phyloP scores from a whole-genome alignment of 1,140 invertebrate genomes.

The Aphis gossypii region DNA sequence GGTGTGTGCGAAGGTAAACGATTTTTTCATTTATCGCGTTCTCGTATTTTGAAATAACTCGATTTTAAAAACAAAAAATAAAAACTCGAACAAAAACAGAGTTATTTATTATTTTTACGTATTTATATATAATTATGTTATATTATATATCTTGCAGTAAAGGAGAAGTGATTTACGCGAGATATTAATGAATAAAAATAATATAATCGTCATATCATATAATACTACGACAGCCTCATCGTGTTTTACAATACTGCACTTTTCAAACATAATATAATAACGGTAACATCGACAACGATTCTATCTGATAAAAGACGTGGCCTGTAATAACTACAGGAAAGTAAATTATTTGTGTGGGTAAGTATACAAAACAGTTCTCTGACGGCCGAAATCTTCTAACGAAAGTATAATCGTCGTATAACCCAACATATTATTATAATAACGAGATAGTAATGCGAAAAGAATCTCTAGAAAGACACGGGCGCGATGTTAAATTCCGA shows the following conservation, averaged over 20 bases:
- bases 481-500: background rate
- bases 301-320: background rate
- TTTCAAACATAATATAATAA: background rate
- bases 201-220: background rate
- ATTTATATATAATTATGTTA: background rate
- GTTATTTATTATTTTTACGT: background rate
- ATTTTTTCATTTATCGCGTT: slow-evolving; percentile 8
- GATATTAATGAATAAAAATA: background rate
- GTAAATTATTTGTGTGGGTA: too few relatives aligned
- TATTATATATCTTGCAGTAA: background rate
- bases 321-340: background rate
- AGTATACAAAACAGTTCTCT: background rate
- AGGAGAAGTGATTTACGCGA: background rate
- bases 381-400: background rate
- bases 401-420: background rate
- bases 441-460: background rate
- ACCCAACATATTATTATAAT: background rate
- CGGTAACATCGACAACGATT: background rate
- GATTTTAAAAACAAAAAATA: background rate
- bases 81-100: background rate
- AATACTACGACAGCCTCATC: background rate
- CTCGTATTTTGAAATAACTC: background rate
- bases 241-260: background rate
- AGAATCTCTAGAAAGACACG: background rate
- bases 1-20: background rate